Base-by-base conservation (phyloP, 1,140 invertebrate genomes). In the Aphelenchoides besseyi region DNA sequence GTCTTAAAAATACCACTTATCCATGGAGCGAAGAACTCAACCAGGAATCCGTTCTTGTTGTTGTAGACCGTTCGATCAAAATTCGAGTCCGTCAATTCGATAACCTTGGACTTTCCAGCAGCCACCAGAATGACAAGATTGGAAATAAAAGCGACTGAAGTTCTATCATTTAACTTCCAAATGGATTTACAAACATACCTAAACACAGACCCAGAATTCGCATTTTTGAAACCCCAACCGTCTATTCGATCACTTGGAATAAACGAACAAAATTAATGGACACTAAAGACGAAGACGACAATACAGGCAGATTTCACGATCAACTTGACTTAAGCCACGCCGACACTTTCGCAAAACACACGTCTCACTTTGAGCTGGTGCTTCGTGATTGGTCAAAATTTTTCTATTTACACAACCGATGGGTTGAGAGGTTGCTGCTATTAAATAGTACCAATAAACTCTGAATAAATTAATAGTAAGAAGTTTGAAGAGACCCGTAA, bases 71-170 rank as follows among this genome's bases (percentile, higher is more conserved):
- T 81, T 81, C 93, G 90, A 72, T 96, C 91, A 85, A 98, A 98
- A 86, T 97, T 97, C 30, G 89, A 89, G 82, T 97, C 94, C 0
- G 95, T 97, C 48, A 98, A 85, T 83, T 94, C 92, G 76, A 98
- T 87, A 1, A 97, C 94, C 85, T 93, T 74, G 12, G 8, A 9
- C 55, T 59, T 78, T 73, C n/a, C 61, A 3, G 18, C 55, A 28
- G n/a, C n/a, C 23, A 12, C 59, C 72, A 54, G 75, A 54, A 48
- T 55, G 41, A 12, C 41, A 12, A n/a, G n/a, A 23, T n/a, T n/a
- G n/a, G n/a, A n/a, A n/a, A 48, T 23, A 12, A 23, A 48, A 48
- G 23, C 41, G 41, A 48, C 41, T 48, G 41, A 48, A 48, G 23
- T 12, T 23, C 12, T 48, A 23, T 48, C 12, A 48, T 12, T 48